These are phyloP conservation scores for Xenentodon cancila DNA, from an alignment of 2,797 vertebrate genomes.

Conservation along the genomic window DNA sequence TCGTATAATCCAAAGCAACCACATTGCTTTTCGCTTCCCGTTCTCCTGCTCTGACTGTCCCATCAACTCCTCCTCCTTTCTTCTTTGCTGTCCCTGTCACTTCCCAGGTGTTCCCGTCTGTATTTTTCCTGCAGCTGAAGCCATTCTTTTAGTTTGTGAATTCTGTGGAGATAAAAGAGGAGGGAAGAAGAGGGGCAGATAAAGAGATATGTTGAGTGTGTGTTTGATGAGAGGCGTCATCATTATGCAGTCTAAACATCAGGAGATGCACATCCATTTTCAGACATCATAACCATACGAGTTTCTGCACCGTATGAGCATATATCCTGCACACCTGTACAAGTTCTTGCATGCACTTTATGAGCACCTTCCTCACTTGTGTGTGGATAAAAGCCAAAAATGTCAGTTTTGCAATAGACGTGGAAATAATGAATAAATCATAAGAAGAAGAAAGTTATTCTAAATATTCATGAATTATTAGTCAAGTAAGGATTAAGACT, in stretches of 20 bases:
- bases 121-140: conserved; percentile 67
- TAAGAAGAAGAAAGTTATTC: not conserved
- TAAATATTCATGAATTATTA: not conserved
- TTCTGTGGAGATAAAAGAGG: conserved; percentile 45
- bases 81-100: conserved; percentile 22
- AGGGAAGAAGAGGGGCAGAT: conserved; percentile 11
- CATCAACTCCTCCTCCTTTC: conserved; percentile 25
- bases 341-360: conserved; percentile 23
- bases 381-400: conserved; percentile 4
- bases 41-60: conserved; percentile 34
- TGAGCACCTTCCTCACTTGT: not conserved
- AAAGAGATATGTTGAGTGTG: conserved; percentile 27
- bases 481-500: not conserved
- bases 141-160: conserved; percentile 67
- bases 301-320: conserved; percentile 41
- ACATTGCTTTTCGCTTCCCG: conserved; percentile 41
- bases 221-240: conserved; percentile 32
- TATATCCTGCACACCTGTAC: conserved; percentile 39
- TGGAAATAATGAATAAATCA: not conserved
- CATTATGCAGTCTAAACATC: conserved; percentile 65
- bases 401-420: conserved; percentile 1
- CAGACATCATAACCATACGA: conserved; percentile 53
- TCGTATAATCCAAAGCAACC: conserved; percentile 29
- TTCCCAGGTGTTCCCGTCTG: conserved; percentile 64
- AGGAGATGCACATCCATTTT: conserved; percentile 49